Evolutionary conservation across 2,888 invertebrate genomes (phyloP).

Genomic region (Ennomos erosarius): DNA sequence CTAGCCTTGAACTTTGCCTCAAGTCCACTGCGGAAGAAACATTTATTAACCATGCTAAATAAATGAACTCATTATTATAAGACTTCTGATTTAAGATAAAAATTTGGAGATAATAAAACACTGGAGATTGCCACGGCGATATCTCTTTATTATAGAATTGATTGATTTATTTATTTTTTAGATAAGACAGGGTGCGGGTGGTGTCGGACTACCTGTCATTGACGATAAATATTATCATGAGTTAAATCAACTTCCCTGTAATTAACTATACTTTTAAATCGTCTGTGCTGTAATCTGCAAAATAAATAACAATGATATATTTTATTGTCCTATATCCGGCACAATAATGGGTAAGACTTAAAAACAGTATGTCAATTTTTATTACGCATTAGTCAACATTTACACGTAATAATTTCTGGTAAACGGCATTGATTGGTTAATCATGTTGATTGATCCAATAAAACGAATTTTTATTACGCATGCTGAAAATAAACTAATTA

Average conservation of each 20-base stretch:
- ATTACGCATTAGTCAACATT: constrained; percentile 12
- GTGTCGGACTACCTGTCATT: no score
- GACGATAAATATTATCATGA: no score
- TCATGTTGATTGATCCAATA: constrained; percentile 21
- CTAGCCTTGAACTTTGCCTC: constrained; percentile 27
- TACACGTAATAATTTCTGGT: constrained; percentile 1
- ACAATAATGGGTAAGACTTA: constrained; percentile 1
- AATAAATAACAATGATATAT: no score
- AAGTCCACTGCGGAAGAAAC: constrained; percentile 28
- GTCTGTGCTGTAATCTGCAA: no score
- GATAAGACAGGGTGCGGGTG: no score
- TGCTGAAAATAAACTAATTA: constrained; percentile 23
- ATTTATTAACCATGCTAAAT: constrained; percentile 27
- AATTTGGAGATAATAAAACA: constrained; percentile 15
- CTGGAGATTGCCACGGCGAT: neutral
- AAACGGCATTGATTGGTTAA: constrained; percentile 16
- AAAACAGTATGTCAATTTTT: constrained; percentile 3
- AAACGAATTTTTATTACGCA: constrained; percentile 13
- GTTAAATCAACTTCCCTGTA: no score
- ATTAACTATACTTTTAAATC: no score
- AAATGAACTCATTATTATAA: constrained; percentile 32
- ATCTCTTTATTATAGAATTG: no score
- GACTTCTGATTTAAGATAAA: constrained; percentile 28
- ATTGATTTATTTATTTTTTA: no score
- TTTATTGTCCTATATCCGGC: neutral